Percentiles rank a stretch among this genome's conserved stretches.
Evolutionary conservation across 2,797 vertebrate genomes (phyloP).

Genomic region (Mycteria americana): DNA sequence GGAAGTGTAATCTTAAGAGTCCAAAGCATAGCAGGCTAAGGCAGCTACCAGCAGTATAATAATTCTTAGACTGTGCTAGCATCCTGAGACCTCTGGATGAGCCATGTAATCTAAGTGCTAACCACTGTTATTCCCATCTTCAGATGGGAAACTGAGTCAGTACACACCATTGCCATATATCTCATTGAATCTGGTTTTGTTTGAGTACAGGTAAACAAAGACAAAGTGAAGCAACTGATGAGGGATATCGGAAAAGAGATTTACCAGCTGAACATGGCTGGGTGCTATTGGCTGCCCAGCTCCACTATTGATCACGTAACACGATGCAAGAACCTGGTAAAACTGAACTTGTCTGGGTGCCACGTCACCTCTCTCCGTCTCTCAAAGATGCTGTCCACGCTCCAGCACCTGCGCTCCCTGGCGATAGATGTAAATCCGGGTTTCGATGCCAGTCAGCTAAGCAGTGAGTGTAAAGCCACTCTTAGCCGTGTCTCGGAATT

Average conservation of each 20-base stretch:
- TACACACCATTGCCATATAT: fast-evolving
- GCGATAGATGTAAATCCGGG: conserved; percentile 88
- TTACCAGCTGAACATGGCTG: conserved; percentile 87
- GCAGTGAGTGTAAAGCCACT: conserved; percentile 87
- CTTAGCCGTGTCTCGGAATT: conserved; percentile 88
- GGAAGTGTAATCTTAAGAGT: not conserved
- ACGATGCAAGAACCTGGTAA: conserved; percentile 85
- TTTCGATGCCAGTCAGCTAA: conserved; percentile 88
- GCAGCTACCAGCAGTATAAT: not conserved
- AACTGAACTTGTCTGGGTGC: conserved; percentile 89
- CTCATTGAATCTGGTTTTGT: not conserved
- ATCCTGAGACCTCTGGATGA: not conserved
- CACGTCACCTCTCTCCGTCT: conserved; percentile 87
- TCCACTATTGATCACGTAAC: conserved; percentile 82
- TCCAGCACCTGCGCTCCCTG: conserved; percentile 83
- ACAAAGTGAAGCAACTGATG: conserved; percentile 80
- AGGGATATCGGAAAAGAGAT: conserved; percentile 83
- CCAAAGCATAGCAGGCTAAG: not conserved
- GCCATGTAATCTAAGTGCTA: not conserved
- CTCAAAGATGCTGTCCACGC: conserved; percentile 87
- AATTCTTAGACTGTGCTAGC: not conserved
- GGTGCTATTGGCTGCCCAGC: conserved; percentile 92
- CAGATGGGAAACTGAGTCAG: not conserved
- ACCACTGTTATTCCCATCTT: not conserved
- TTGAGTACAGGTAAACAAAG: conserved; percentile 81